Conservation (phyloP, 2,113 vertebrate species). For the Tupaia chinensis region DNA sequence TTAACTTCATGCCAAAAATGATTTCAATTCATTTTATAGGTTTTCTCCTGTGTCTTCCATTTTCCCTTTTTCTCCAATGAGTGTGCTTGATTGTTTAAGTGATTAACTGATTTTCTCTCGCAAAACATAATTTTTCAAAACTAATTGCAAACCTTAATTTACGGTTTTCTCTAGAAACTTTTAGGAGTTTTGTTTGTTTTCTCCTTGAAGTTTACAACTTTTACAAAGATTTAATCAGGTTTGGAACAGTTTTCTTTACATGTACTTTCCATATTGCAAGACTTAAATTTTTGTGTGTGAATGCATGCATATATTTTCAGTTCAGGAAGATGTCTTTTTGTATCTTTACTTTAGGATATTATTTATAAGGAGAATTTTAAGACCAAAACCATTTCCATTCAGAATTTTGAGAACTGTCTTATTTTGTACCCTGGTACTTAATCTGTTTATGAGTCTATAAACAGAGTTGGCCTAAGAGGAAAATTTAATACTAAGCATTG, state of each 20-base stretch:
- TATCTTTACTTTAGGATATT: too few species aligned
- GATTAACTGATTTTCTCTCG: background rate
- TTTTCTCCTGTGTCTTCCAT: background rate
- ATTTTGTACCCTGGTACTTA: too few species aligned
- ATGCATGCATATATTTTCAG: background rate
- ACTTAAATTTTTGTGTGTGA: background rate
- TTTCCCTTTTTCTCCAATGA: background rate
- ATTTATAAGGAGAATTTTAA: too few species aligned
- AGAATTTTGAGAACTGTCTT: too few species aligned
- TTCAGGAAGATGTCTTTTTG: background rate
- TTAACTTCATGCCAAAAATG: background rate
- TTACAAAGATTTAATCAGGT: background rate
- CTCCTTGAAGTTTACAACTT: background rate
- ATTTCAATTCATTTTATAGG: background rate
- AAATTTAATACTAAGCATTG: too few species aligned
- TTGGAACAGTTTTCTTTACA: background rate
- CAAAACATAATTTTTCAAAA: background rate
- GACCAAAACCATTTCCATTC: too few species aligned
- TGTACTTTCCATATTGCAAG: background rate
- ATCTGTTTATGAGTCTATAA: too few species aligned
- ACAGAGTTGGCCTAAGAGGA: too few species aligned
- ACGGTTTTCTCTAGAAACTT: background rate
- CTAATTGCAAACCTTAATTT: background rate
- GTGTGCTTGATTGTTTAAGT: background rate
- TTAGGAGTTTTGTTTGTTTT: background rate